Percentiles rank a stretch among this genome's conserved stretches.
These are phyloP conservation scores for Cerceris rybyensis DNA, from an alignment of 2,888 invertebrate species.

Conservation along the genomic window DNA sequence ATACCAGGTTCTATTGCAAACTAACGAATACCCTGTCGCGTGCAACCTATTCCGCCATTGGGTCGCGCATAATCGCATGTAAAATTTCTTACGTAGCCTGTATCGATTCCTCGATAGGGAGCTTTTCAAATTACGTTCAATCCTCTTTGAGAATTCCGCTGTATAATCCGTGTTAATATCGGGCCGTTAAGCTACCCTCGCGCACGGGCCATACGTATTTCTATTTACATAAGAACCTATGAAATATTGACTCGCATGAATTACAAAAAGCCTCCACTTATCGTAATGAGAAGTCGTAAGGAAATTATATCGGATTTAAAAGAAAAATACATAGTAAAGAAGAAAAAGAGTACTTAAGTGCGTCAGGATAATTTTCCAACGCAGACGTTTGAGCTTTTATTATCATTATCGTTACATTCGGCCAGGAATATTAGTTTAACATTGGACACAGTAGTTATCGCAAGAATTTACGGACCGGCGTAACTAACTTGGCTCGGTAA, in stretches of 20 bases:
- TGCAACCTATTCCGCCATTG: no score
- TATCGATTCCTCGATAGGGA: no score
- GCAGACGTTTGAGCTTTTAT: conserved; percentile 21
- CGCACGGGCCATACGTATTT: no score
- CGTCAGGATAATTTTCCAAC: not conserved
- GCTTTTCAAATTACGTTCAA: no score
- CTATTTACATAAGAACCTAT: not conserved
- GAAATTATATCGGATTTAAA: not conserved
- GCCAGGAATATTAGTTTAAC: conserved; percentile 34
- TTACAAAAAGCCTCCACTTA: not conserved
- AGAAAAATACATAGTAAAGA: not conserved
- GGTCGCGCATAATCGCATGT: no score
- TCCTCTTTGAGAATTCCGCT: no score
- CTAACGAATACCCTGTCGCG: no score
- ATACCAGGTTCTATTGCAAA: no score
- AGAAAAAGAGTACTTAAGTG: not conserved
- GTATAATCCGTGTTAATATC: not conserved
- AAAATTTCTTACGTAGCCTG: no score
- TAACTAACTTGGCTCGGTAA: conserved; percentile 37
- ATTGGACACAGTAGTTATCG: conserved; percentile 32
- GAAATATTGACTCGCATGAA: not conserved
- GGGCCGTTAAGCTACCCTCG: not conserved
- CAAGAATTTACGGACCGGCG: conserved; percentile 46
- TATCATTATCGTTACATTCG: conserved; percentile 16
- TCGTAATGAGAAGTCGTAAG: no score